These are phyloP conservation scores for Bungarus multicinctus DNA, from an alignment of 2,113 vertebrate genomes.

Conservation along the genomic window DNA sequence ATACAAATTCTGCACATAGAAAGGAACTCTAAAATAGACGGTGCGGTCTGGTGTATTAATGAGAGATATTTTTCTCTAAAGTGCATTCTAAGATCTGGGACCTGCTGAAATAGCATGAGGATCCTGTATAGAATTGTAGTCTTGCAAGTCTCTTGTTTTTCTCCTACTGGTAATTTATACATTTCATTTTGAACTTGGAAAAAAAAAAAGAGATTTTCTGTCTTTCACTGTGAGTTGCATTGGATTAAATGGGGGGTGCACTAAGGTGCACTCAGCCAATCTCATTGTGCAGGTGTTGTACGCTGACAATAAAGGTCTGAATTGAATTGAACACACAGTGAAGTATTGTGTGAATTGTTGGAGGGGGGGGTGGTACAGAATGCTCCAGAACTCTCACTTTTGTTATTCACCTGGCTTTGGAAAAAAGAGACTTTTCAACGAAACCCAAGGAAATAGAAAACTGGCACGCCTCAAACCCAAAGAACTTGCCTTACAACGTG, in stretches of 20 bases:
- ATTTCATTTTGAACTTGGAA: not conserved
- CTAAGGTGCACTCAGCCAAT: too few species aligned
- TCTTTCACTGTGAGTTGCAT: too few species aligned
- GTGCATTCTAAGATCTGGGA: not conserved
- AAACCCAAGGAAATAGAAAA: not conserved
- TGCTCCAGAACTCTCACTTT: not conserved
- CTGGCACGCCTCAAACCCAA: not conserved
- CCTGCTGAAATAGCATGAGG: not conserved
- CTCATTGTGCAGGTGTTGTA: too few species aligned
- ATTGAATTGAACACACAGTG: not conserved
- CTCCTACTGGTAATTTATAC: not conserved
- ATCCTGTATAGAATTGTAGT: not conserved
- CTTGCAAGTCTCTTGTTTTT: not conserved
- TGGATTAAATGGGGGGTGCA: too few species aligned
- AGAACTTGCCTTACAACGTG: not conserved
- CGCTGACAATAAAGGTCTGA: too few species aligned
- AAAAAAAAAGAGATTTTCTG: too few species aligned
- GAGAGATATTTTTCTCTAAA: constrained; percentile 71
- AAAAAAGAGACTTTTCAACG: not conserved
- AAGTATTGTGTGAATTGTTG: not conserved
- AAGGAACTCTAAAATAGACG: constrained; percentile 46
- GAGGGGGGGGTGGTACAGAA: not conserved
- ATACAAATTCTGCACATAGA: constrained; percentile 65
- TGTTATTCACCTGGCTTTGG: not conserved
- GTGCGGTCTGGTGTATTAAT: constrained; percentile 74